Evolutionary conservation across 1,140 invertebrate genomes (phyloP), one percentile per base, ranked within the genome.

Genomic region (Drosophila lowei): DNA sequence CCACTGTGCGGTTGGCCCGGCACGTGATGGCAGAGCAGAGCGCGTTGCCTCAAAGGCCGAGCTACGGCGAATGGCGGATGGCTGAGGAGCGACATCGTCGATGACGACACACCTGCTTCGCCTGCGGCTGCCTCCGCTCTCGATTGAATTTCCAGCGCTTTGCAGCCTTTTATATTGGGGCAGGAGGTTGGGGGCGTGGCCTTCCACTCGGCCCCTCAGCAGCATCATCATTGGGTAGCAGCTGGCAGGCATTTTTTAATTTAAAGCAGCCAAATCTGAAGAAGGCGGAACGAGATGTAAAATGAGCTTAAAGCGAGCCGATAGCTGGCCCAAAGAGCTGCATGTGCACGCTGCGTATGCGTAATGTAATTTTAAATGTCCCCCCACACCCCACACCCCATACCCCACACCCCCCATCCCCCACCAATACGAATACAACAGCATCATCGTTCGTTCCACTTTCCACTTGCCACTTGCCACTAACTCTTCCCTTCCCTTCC

Each of bases 201-300:
- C 21, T 23, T 23, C 21, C 21, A 23, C 21, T 2, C 5, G 5
- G 23, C 23, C 23, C 23, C 23, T 25, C 23, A 25, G 4, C 28
- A 28, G 0, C 28, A 28, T 28, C 28, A 8, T 28, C 54, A 74
- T 65, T 56, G 56, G 63, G 65, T 34, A 73, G 60, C 79, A 79
- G 79, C 79, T 81, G 79, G 42, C 50, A 64, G 59, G 57, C 75
- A 74, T 65, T 79, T 83, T 84, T 83, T 84, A 72, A 81, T 77
- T 81, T 77, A 66, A 79, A 44, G 38, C 59, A 49, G 23, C 38
- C 42, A 58, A 47, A 15, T 25, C 4, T 25, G 41, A n/a, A 48
- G 44, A 13, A 23, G 41, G 28, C 7, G 7, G 28, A 58, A 5
- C 9, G 42, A 28, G 34, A 72, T 54, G 28, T 44, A 38, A 23